Evolutionary conservation across 2,888 invertebrate genomes (phyloP), one percentile per base, ranked within the genome.

Genomic region (Pomacea canaliculata): DNA sequence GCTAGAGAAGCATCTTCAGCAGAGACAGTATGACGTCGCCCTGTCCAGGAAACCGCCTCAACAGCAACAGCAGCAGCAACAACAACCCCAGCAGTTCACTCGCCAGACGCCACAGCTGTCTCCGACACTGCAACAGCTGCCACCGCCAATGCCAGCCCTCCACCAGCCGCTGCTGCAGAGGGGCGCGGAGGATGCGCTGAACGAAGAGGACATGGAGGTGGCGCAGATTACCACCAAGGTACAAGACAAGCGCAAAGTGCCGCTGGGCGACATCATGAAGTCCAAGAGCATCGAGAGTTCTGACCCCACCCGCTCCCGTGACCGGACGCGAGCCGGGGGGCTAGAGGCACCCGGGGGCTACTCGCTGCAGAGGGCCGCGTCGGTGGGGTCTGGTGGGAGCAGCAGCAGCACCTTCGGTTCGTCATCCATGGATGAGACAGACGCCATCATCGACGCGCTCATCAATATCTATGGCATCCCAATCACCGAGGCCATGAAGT

Each of bases 401-500:
- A 27, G 78, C 19, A 75, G 78, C 8, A 62, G 71, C 9, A 73
- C 71, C 9, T 80, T 82, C n/a, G 84, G 85, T 65, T 83, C 84
- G 71, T 75, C 71, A 8, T 84, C 86, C 67, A 83, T 84, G 73
- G 83, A 86, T 70, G 88, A 88, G 79, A 86, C 87, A 27, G 88
- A 88, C 80, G 83, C 81, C 77, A 87, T 88, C 66, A 88, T 88
- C 71, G 87, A 88, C 74, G 84, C 86, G 1, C 77, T 88, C 75
- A 86, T 89, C 46, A 86, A 84, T 69, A 88, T 90, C 75, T 88
- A 88, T 71, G 90, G 89, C 65, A 84, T 88, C 16, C 87, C 87
- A 18, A 89, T 90, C 51, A 90, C 89, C 7, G 83, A 87, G 69
- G 89, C 89, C 10, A 88, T 90, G 84, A 89, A 88, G 82, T 88